Conservation (phyloP, 2,797 vertebrate species). For the Eulemur albifrons region DNA sequence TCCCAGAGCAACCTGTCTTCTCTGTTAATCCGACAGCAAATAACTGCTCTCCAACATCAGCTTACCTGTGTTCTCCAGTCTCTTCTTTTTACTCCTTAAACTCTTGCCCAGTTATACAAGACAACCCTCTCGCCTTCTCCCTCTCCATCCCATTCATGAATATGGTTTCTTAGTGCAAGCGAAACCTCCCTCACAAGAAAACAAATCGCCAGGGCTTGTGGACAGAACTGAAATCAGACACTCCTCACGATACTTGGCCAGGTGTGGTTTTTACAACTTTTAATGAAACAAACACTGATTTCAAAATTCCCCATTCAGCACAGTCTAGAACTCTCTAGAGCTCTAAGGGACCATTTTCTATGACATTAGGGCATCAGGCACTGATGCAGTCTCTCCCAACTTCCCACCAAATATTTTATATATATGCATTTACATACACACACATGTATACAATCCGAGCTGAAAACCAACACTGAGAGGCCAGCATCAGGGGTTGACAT, state of each 20-base stretch:
- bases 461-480: neutral
- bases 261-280: conserved; percentile 45
- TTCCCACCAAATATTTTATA: neutral
- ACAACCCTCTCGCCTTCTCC: neutral
- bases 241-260: neutral
- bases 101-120: neutral
- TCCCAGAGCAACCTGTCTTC: neutral
- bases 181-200: conserved; percentile 23
- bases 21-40: neutral
- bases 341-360: neutral
- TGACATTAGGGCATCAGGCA: neutral
- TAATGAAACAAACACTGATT: conserved; percentile 45
- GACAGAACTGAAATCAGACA: conserved; percentile 31
- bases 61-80: neutral
- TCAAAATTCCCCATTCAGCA: neutral
- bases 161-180: neutral
- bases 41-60: neutral
- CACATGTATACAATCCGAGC: neutral
- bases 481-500: neutral
- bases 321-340: neutral
- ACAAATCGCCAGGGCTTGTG: neutral
- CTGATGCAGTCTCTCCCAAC: neutral
- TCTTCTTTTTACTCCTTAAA: neutral
- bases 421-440: neutral
- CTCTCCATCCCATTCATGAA: neutral